A percentile compares a stretch with the other conserved stretches of the same genome.
These are phyloP conservation scores for Dendrocincla tyrannina DNA, from an alignment of 2,797 vertebrate genomes.

Conservation along the genomic window DNA sequence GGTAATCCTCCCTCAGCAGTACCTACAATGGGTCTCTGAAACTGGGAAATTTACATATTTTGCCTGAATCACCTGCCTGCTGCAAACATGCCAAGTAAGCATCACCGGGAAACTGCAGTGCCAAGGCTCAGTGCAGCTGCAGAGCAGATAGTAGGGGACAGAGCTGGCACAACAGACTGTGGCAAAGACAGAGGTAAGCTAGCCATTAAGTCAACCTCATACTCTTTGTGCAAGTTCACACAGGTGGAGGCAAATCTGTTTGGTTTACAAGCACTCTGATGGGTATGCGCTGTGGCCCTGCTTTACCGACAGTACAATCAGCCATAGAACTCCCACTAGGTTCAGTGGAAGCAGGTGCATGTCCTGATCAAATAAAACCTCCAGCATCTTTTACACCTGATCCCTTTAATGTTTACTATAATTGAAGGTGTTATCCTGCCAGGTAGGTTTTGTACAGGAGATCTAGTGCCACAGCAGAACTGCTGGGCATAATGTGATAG, in stretches of 20 bases:
- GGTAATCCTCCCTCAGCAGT: neutral
- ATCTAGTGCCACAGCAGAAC: neutral
- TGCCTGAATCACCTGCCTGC: neutral
- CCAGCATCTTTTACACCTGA: neutral
- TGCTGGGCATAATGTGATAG: neutral
- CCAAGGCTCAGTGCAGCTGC: neutral
- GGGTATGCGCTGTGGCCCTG: neutral
- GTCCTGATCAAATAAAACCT: neutral
- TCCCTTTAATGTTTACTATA: neutral
- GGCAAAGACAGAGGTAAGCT: neutral
- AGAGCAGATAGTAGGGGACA: neutral
- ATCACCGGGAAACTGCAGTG: neutral
- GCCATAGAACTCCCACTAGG: neutral
- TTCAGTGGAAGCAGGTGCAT: neutral
- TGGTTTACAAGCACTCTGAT: neutral
- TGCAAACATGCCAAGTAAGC: slow-evolving; percentile 8
- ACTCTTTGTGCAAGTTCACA: neutral
- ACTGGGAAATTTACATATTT: neutral
- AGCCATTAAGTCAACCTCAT: neutral
- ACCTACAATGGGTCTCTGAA: neutral
- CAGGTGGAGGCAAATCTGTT: neutral
- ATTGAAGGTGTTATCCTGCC: neutral
- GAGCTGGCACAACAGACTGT: neutral
- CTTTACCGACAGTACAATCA: neutral
- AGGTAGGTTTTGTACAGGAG: neutral